Percentiles rank a stretch among this genome's conserved stretches.
Evolutionary conservation across 2,888 invertebrate species (phyloP).

Genomic region (Brenthis daphne): DNA sequence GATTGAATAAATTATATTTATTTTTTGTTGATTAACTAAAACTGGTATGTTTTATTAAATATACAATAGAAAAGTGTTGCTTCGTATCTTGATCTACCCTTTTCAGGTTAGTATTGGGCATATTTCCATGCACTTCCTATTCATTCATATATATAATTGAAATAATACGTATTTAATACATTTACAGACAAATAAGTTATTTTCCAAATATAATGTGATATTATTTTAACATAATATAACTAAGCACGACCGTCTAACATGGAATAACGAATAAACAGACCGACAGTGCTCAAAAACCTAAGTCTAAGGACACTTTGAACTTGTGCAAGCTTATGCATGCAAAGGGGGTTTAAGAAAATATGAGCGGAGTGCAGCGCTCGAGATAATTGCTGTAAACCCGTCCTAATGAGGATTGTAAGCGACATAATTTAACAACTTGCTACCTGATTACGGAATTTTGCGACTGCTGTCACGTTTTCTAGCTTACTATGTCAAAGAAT

Average conservation of each 20-base stretch:
- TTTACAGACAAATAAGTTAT: too few relatives aligned
- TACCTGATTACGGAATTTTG: conserved; percentile 32
- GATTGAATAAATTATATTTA: too few relatives aligned
- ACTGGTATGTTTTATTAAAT: too few relatives aligned
- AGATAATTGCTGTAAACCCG: conserved; percentile 73
- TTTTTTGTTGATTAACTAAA: too few relatives aligned
- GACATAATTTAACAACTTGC: conserved; percentile 46
- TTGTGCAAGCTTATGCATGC: conserved; percentile 65
- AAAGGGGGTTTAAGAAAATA: conserved; percentile 72
- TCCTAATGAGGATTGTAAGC: conserved; percentile 63
- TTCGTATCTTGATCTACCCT: too few relatives aligned
- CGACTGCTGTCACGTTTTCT: conserved; percentile 19
- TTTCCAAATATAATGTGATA: too few relatives aligned
- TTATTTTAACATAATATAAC: conserved; percentile 1
- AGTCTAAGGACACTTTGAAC: conserved; percentile 46
- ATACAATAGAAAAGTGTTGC: too few relatives aligned
- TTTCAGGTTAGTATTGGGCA: too few relatives aligned
- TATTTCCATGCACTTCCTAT: too few relatives aligned
- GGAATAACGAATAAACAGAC: conserved; percentile 24
- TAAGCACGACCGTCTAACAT: neutral
- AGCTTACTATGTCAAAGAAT: conserved; percentile 16
- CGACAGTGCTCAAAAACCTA: conserved; percentile 29
- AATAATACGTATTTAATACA: too few relatives aligned
- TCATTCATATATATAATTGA: too few relatives aligned
- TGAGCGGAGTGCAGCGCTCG: conserved; percentile 65